phyloP scores from a whole-genome alignment of 2,797 vertebrate species.

The Mareca strepera region DNA sequence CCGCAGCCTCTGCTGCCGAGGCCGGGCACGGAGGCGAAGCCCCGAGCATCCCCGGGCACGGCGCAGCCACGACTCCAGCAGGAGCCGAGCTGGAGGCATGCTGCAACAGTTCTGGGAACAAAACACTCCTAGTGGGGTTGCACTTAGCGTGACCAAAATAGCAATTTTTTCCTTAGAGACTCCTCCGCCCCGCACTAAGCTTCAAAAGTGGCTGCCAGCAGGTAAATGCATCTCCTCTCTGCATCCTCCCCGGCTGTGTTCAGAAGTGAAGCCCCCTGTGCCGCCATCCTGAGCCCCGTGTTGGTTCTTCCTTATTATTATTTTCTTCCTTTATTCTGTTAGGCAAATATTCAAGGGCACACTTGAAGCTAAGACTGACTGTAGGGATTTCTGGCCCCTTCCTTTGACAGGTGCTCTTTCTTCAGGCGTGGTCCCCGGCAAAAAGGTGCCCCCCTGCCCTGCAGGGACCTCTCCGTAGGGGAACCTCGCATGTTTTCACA shows the following conservation, averaged over 20 bases:
- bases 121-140: neutral
- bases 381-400: neutral
- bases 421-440: neutral
- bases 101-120: neutral
- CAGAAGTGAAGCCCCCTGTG: neutral
- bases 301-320: accelerated
- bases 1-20: neutral
- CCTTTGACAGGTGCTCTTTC: neutral
- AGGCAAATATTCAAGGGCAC: neutral
- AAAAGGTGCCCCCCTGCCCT: neutral
- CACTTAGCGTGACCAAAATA: neutral
- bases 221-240: neutral
- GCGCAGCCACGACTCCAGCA: no score
- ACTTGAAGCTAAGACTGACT: neutral
- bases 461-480: neutral
- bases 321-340: neutral
- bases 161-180: neutral
- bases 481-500: neutral
- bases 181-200: neutral
- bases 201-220: neutral
- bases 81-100: neutral
- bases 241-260: neutral
- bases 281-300: no score
- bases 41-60: neutral
- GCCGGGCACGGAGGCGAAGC: neutral